These are phyloP conservation scores for Gonioctena quinquepunctata DNA, from an alignment of 1,140 invertebrate genomes.

Conservation along the genomic window DNA sequence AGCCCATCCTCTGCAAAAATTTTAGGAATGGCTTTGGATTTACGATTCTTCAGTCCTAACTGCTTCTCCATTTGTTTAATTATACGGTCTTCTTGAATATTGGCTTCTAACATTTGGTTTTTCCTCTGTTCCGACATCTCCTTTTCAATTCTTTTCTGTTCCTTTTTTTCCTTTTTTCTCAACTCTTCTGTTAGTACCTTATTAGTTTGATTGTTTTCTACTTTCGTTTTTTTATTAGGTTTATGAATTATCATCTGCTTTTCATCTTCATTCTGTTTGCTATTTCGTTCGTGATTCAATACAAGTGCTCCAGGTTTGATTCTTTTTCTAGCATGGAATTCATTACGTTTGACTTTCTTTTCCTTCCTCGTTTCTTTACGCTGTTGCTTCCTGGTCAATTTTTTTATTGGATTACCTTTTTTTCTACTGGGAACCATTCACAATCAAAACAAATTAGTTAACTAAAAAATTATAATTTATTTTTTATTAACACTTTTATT, in stretches of 20 bases:
- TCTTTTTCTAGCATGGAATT: constrained; percentile 54
- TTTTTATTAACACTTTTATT: no score
- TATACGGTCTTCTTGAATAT: constrained; percentile 76
- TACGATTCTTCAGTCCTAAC: constrained; percentile 79
- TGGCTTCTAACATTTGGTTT: constrained; percentile 69
- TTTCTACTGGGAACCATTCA: no score
- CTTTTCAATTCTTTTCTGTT: constrained; percentile 58
- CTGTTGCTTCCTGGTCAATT: constrained; percentile 61
- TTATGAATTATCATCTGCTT: constrained; percentile 8
- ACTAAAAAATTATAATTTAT: no score
- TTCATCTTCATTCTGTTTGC: not conserved
- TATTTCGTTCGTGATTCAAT: constrained; percentile 28
- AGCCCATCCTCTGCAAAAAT: constrained; percentile 82
- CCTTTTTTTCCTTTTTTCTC: constrained; percentile 54
- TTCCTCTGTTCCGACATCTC: constrained; percentile 64
- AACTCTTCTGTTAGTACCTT: constrained; percentile 47
- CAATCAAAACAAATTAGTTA: no score
- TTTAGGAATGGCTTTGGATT: constrained; percentile 74
- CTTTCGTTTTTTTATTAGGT: no score
- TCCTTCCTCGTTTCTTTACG: constrained; percentile 64
- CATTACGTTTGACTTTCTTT: constrained; percentile 60
- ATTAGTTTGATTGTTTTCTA: no score
- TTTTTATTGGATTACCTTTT: not conserved
- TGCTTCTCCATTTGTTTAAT: constrained; percentile 84
- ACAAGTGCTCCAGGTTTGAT: constrained; percentile 38